A percentile compares a stretch with the other conserved stretches of the same genome.
These are phyloP conservation scores for Lerema accius DNA, from an alignment of 1,140 invertebrate genomes.

Conservation along the genomic window DNA sequence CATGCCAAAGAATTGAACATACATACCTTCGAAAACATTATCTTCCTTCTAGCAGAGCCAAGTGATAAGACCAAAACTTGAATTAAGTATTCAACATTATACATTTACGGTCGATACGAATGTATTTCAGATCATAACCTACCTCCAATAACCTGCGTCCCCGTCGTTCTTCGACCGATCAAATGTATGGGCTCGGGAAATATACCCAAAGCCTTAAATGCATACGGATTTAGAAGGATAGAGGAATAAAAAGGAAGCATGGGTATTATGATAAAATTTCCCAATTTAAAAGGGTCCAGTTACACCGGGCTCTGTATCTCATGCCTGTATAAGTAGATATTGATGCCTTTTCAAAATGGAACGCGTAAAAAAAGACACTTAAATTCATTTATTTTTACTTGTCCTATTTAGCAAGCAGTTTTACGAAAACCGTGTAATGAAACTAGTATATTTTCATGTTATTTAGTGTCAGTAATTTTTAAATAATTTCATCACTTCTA, in stretches of 20 bases:
- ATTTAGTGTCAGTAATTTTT: no score
- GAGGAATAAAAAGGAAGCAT: constrained; percentile 25
- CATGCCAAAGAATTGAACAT: no score
- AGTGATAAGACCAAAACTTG: no score
- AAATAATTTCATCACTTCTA: no score
- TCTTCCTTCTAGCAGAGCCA: no score
- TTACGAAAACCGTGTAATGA: no score
- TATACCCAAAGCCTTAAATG: constrained; percentile 28
- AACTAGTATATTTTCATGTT: no score
- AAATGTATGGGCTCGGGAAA: constrained; percentile 4
- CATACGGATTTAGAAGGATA: constrained; percentile 24
- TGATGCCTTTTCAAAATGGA: constrained; percentile 27
- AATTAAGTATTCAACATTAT: not conserved
- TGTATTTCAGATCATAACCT: not conserved
- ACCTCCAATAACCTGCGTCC: not conserved
- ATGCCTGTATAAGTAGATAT: constrained; percentile 54
- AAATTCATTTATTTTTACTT: no score
- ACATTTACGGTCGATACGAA: not conserved
- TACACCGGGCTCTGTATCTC: constrained; percentile 44
- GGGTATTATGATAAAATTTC: constrained; percentile 41
- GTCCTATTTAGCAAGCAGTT: no score
- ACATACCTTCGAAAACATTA: no score
- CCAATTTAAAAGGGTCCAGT: constrained; percentile 41
- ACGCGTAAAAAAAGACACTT: constrained; percentile 13
- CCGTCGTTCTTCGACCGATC: constrained; percentile 4